Percentiles rank a stretch among this genome's conserved stretches.
Evolutionary conservation across 2,113 vertebrate species (phyloP).

Genomic region (Danionella cerebrum): DNA sequence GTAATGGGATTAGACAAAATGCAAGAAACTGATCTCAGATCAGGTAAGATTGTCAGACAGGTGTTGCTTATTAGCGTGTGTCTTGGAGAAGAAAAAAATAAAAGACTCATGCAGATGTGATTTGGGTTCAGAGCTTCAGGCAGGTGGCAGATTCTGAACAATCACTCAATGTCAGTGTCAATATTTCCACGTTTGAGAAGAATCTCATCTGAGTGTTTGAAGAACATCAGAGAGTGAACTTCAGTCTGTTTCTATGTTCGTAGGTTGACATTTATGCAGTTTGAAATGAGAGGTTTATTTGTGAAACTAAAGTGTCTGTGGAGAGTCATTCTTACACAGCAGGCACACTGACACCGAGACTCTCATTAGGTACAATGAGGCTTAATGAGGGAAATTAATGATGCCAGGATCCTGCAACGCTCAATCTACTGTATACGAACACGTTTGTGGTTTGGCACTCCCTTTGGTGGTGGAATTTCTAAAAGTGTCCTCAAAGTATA

Average conservation of each 20-base stretch:
- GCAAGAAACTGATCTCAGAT: neutral
- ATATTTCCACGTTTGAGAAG: neutral
- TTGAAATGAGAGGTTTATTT: neutral
- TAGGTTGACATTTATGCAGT: neutral
- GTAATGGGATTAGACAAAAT: neutral
- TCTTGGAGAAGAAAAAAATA: neutral
- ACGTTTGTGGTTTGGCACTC: conserved; percentile 6
- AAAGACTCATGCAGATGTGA: neutral
- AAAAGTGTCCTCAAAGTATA: neutral
- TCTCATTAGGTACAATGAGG: conserved; percentile 15
- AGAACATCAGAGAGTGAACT: neutral
- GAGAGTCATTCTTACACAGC: conserved; percentile 5
- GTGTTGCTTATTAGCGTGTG: conserved; percentile 23
- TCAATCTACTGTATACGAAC: neutral
- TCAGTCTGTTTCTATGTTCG: neutral
- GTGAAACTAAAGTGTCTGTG: conserved; percentile 3
- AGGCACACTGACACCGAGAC: conserved; percentile 1
- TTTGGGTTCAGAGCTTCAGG: conserved; percentile 1
- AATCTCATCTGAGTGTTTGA: neutral
- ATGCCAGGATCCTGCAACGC: neutral
- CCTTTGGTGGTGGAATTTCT: neutral
- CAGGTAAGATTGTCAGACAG: conserved; percentile 22
- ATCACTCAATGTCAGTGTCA: conserved; percentile 21
- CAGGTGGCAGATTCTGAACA: conserved; percentile 18
- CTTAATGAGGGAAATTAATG: conserved; percentile 24